Conservation (phyloP, 1,140 invertebrate genomes). For the Lutraria rhynchaena region DNA sequence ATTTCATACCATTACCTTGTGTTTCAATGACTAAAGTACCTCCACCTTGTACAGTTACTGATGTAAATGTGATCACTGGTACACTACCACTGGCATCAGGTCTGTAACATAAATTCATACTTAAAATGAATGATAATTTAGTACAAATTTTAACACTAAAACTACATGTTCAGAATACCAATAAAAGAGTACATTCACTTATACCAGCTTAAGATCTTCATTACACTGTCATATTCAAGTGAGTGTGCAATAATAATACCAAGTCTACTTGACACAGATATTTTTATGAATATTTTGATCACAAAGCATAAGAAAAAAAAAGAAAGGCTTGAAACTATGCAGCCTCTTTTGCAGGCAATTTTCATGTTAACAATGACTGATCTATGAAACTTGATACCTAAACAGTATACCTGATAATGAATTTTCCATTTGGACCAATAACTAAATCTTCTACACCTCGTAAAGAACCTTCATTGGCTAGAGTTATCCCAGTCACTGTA, state of each 20-base stretch:
- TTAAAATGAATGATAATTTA: no score
- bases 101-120: constrained; percentile 59
- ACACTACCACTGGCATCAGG: constrained; percentile 50
- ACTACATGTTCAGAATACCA: no score
- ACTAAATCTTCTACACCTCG: constrained; percentile 66
- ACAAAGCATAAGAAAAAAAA: not conserved
- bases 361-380: no score
- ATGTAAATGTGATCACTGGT: constrained; percentile 66
- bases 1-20: constrained; percentile 59
- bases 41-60: constrained; percentile 69
- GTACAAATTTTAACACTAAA: no score
- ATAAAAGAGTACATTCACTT: not conserved
- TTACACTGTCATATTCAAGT: no score
- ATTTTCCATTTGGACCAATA: constrained; percentile 67
- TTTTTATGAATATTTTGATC: no score
- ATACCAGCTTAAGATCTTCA: no score
- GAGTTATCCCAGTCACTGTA: constrained; percentile 67
- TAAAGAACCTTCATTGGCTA: constrained; percentile 68
- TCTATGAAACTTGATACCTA: no score
- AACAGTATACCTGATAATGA: constrained; percentile 68
- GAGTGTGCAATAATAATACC: no score
- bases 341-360: no score
- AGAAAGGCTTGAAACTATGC: not conserved
- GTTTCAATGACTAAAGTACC: constrained; percentile 67
- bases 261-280: no score